Conservation (phyloP, 2,888 invertebrate genomes). For the Sphaerophoria rueppellii region DNA sequence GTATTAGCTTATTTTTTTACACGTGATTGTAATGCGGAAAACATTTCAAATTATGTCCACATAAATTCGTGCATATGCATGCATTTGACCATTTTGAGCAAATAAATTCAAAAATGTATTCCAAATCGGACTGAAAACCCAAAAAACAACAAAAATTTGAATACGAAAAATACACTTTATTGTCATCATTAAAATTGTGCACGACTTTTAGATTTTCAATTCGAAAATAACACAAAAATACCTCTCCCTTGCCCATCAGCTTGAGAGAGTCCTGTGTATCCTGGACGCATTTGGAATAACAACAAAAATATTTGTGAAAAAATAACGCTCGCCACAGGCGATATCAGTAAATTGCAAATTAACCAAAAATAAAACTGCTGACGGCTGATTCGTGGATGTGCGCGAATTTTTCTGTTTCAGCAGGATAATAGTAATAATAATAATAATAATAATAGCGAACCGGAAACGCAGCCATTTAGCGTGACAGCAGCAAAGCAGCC, state of each 20-base stretch:
- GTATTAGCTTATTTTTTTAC: background rate
- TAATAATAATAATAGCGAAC: slow-evolving; percentile 71
- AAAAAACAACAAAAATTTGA: slow-evolving; percentile 7
- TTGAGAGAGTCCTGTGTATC: background rate
- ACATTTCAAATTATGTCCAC: slow-evolving; percentile 36
- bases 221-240: slow-evolving; percentile 35
- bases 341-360: slow-evolving; percentile 74
- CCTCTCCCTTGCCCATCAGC: background rate
- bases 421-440: slow-evolving; percentile 74
- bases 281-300: background rate
- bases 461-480: slow-evolving; percentile 81
- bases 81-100: slow-evolving; percentile 20
- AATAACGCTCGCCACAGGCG: slow-evolving; percentile 47
- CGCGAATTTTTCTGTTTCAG: slow-evolving; percentile 75
- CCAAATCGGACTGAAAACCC: slow-evolving; percentile 34
- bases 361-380: slow-evolving; percentile 77
- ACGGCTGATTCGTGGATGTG: slow-evolving; percentile 78
- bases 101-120: slow-evolving; percentile 50
- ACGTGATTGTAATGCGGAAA: background rate
- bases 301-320: background rate
- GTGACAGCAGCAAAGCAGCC: slow-evolving; percentile 74
- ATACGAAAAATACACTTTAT: slow-evolving; percentile 41
- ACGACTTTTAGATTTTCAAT: slow-evolving; percentile 67
- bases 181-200: slow-evolving; percentile 71
- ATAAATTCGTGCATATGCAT: slow-evolving; percentile 29